Conservation (phyloP, 2,797 vertebrate species). For the Alcedo quadribrachys region DNA sequence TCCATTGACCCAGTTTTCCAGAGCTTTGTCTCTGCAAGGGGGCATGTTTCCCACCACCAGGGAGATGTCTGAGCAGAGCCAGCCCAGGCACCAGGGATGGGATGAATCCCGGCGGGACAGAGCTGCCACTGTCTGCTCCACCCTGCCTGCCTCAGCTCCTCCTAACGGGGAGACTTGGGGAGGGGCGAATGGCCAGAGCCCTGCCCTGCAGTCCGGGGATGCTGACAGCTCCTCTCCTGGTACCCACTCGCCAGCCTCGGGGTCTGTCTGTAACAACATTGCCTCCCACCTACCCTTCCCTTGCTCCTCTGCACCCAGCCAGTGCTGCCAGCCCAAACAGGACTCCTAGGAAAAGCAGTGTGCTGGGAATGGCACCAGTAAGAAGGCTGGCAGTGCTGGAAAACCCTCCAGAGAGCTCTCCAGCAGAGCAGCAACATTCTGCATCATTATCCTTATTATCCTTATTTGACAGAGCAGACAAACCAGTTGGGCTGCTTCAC, state of each 20-base stretch:
- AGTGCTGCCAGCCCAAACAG: not conserved
- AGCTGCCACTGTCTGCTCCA: not conserved
- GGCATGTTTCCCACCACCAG: not conserved
- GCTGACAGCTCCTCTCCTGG: accelerated
- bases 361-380: accelerated
- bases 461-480: not conserved
- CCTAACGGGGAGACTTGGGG: accelerated
- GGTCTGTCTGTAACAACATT: not conserved
- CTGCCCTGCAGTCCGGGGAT: accelerated
- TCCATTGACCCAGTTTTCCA: conserved; percentile 49
- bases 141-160: not conserved
- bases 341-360: not conserved
- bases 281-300: not conserved
- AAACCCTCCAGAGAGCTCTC: not conserved
- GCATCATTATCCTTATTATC: accelerated
- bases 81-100: accelerated
- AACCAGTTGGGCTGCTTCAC: not conserved
- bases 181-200: not conserved
- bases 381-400: not conserved
- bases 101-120: not conserved
- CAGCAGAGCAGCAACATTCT: accelerated
- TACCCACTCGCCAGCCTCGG: not conserved
- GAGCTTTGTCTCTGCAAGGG: not conserved
- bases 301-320: not conserved
- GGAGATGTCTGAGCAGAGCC: not conserved